A percentile compares a stretch with the other conserved stretches of the same genome.
Conservation (phyloP, 2,888 invertebrate species). For the Polyploca ridens region DNA sequence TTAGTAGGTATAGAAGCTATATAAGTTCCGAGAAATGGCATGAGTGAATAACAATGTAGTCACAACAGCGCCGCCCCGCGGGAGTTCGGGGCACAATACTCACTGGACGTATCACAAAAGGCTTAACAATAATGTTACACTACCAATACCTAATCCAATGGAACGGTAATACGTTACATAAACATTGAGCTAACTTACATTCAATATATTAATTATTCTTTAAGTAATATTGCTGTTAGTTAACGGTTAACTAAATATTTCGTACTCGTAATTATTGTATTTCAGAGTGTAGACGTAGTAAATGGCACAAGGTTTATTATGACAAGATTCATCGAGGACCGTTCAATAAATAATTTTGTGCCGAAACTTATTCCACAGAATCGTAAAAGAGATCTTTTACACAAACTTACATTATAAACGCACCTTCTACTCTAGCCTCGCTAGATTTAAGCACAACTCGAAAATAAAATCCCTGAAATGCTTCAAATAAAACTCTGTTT, state of each 20-base stretch:
- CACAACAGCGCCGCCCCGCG: conserved; percentile 22
- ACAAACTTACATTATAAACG: conserved; percentile 61
- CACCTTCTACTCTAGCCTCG: conserved; percentile 75
- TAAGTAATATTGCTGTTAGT: conserved; percentile 84
- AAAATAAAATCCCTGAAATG: conserved; percentile 76
- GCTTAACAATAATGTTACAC: conserved; percentile 73
- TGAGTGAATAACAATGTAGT: conserved; percentile 37
- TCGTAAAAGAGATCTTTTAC: conserved; percentile 63
- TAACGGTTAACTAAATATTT: conserved; percentile 73
- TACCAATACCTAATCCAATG: conserved; percentile 81
- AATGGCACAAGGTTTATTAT: conserved; percentile 82
- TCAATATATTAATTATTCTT: conserved; percentile 78
- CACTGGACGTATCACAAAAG: conserved; percentile 84
- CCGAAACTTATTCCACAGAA: conserved; percentile 51
- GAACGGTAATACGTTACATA: conserved; percentile 80
- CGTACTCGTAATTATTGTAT: conserved; percentile 66
- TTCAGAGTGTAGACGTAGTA: conserved; percentile 71
- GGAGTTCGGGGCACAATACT: conserved; percentile 35
- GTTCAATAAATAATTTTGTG: conserved; percentile 59
- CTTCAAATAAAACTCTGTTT: conserved; percentile 84
- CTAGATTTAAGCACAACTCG: conserved; percentile 78
- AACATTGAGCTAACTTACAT: conserved; percentile 83
- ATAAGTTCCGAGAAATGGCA: conserved; percentile 30
- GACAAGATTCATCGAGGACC: conserved; percentile 73
- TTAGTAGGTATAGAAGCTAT: neutral